Base-by-base conservation (phyloP, 2,888 invertebrate species). In the Frankliniella intonsa region DNA sequence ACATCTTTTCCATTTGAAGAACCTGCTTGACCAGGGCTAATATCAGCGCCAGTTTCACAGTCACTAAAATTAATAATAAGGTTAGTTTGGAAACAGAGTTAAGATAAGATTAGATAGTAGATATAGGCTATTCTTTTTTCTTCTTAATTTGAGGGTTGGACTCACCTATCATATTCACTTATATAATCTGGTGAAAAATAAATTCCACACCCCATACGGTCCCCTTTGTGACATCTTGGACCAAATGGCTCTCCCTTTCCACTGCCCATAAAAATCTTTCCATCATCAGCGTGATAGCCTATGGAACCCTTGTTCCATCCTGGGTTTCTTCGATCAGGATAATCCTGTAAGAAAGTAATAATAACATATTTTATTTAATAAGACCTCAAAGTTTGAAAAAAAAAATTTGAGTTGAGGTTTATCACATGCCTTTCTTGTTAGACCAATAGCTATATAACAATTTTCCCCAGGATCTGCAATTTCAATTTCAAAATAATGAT, bases 301-400 rank as follows among this genome's bases (percentile, higher is more conserved):
- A 90, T 89, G 49, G 90, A 90, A n/a, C 90, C 90, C 85, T 88
- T 88, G 85, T 90, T 90, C 90, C 90, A 90, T 5, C 90, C 90
- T 49, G 90, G 90, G 85, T 90, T 90, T 84, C 90, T 86, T 83
- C 89, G 88, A 84, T 88, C 87, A 9, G 90, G 90, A 85, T 90
- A 90, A 84, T 90, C 89, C 89, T 89, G 84, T 50, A 85, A 85
- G 80, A 81, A 81, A 83, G 81, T 82, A 79, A 80, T n/a, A 81
- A 81, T 25, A 25, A 76, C n/a, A 76, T 5, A 50, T 50, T 81
- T 27, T 51, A 14, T 25, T 27, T 65, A 81, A 81, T 49, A 80
- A 82, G 62, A 62, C 69, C 82, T 81, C 19, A 80, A 50, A n/a
- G 80, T 83, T 80, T n/a, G 7, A 27, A 55, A 80, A 17, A 80